phyloP scores from a whole-genome alignment of 2,888 invertebrate species.

The Eupithecia subfuscata region DNA sequence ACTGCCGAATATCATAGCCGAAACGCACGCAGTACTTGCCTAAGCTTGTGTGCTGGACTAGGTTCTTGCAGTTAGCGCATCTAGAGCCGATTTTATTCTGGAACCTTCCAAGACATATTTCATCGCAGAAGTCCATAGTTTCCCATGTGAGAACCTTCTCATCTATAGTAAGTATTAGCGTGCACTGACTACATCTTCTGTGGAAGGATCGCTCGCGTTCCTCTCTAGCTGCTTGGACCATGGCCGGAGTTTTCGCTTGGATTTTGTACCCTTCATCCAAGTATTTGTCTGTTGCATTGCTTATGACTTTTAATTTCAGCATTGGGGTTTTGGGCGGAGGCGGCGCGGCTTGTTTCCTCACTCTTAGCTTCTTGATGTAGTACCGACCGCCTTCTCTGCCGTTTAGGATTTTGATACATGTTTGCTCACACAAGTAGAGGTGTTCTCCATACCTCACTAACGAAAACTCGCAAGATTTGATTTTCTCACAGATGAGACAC shows the following conservation, averaged over 20 bases:
- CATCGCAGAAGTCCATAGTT: constrained; percentile 96
- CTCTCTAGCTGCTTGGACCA: constrained; percentile 83
- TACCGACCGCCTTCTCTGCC: constrained; percentile 69
- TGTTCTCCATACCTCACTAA: constrained; percentile 79
- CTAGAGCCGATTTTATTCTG: constrained; percentile 89
- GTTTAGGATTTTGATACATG: constrained; percentile 83
- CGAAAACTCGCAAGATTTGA: constrained; percentile 75
- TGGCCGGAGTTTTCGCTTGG: constrained; percentile 83
- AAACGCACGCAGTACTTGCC: constrained; percentile 97
- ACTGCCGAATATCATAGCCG: constrained; percentile 95
- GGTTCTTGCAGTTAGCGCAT: constrained; percentile 92
- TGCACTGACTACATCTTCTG: constrained; percentile 84
- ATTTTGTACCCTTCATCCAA: constrained; percentile 82
- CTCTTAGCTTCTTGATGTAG: constrained; percentile 60
- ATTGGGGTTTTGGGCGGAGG: background rate
- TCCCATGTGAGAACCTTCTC: constrained; percentile 93
- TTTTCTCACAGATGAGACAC: constrained; percentile 81
- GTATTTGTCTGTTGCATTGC: constrained; percentile 82
- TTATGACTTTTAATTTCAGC: constrained; percentile 38
- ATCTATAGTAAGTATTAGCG: constrained; percentile 73
- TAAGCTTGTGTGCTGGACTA: constrained; percentile 90
- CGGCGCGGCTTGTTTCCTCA: constrained; percentile 23
- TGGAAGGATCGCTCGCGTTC: constrained; percentile 84
- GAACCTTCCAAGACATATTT: constrained; percentile 91
- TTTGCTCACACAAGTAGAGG: constrained; percentile 81